A percentile compares a stretch with the other conserved stretches of the same genome.
These are phyloP conservation scores for Burhinus bistriatus DNA, from an alignment of 2,113 vertebrate genomes.

Conservation along the genomic window DNA sequence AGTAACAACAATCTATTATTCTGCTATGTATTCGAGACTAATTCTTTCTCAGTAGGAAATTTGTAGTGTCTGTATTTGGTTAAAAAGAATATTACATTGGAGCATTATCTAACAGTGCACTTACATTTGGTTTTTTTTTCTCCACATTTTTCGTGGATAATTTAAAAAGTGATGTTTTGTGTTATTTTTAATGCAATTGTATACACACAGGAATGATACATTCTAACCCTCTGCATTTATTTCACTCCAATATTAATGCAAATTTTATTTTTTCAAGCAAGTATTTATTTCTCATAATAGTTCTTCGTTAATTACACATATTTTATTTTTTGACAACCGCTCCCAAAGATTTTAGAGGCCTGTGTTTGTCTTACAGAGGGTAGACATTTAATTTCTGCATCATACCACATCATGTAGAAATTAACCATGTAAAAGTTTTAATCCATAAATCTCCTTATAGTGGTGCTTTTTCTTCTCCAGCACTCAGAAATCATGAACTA, in stretches of 20 bases:
- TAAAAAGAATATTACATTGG: background rate
- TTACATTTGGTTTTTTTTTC: background rate
- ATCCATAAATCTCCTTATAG: background rate
- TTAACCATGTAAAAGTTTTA: conserved; percentile 29
- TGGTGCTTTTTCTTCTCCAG: background rate
- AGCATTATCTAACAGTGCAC: background rate
- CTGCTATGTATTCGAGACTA: conserved; percentile 25
- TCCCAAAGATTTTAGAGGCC: background rate
- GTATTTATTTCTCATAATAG: background rate
- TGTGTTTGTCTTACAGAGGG: background rate
- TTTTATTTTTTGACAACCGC: background rate
- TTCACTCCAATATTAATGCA: background rate
- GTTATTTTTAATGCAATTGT: background rate
- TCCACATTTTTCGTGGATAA: background rate
- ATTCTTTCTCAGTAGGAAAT: conserved; percentile 35
- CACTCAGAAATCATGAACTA: background rate
- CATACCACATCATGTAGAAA: background rate
- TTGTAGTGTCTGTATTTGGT: background rate
- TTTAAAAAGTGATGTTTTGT: background rate
- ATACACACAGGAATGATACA: background rate
- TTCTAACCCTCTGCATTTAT: background rate
- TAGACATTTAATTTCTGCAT: background rate
- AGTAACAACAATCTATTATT: conserved; percentile 51
- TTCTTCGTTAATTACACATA: background rate
- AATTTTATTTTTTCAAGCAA: background rate